Evolutionary conservation across 2,797 vertebrate species (phyloP).

Genomic region (Jordanella pulchra): DNA sequence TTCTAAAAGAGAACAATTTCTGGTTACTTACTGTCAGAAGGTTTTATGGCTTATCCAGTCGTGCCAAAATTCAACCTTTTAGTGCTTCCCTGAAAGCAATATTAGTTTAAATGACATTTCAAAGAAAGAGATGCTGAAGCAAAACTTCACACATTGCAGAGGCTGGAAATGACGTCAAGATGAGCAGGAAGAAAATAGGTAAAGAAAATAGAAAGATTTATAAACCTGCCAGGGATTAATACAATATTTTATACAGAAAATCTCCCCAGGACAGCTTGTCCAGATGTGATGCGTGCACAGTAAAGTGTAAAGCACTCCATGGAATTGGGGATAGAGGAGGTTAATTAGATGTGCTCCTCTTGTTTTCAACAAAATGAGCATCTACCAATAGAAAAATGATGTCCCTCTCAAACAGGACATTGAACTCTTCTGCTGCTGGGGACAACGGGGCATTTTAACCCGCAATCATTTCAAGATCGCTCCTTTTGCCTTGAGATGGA

Average conservation of each 20-base stretch:
- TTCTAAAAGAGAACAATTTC: neutral
- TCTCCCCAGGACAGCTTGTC: slow-evolving; percentile 9
- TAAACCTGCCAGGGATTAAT: slow-evolving; percentile 29
- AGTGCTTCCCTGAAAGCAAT: neutral
- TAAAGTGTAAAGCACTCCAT: slow-evolving; percentile 10
- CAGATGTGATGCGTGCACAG: neutral
- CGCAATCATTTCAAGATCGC: slow-evolving; percentile 14
- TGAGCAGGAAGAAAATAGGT: neutral
- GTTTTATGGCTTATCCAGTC: neutral
- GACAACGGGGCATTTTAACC: slow-evolving; percentile 4
- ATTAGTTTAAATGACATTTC: neutral
- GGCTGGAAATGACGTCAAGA: slow-evolving; percentile 4
- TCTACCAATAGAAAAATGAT: slow-evolving; percentile 20
- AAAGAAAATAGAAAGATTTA: slow-evolving; percentile 15
- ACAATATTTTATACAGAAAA: slow-evolving; percentile 11
- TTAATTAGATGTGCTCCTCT: slow-evolving; percentile 18
- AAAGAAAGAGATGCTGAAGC: neutral
- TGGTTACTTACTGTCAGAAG: neutral
- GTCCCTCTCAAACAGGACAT: slow-evolving; percentile 16
- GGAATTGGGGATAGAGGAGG: slow-evolving; percentile 25
- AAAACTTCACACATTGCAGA: neutral
- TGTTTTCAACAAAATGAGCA: slow-evolving; percentile 27
- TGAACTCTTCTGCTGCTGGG: slow-evolving; percentile 20
- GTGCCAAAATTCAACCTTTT: neutral
- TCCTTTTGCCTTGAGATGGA: neutral